Evolutionary conservation across 2,797 vertebrate genomes (phyloP).

Genomic region (Fistularia tabacaria): DNA sequence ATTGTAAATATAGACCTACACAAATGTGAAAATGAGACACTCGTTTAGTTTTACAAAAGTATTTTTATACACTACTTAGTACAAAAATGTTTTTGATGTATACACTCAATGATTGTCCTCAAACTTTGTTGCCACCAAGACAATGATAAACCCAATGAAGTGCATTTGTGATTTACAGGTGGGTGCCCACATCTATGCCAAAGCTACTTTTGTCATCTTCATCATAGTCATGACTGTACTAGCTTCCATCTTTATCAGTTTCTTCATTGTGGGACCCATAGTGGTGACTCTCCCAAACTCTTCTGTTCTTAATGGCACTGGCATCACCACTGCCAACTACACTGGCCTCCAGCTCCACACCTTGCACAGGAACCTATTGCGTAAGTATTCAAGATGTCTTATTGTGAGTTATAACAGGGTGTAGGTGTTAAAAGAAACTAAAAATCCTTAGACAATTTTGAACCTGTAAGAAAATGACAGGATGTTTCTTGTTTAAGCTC

Average conservation of each 20-base stretch:
- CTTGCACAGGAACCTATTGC: slow-evolving; percentile 67
- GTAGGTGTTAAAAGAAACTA: background rate
- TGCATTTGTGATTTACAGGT: slow-evolving; percentile 41
- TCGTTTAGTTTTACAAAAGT: too few species aligned
- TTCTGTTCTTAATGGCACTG: slow-evolving; percentile 42
- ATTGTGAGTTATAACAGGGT: background rate
- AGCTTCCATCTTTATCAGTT: slow-evolving; percentile 71
- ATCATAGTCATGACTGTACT: slow-evolving; percentile 72
- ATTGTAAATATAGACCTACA: too few species aligned
- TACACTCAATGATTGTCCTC: too few species aligned
- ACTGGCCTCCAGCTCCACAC: slow-evolving; percentile 66
- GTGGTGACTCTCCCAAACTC: slow-evolving; percentile 52
- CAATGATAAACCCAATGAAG: too few species aligned
- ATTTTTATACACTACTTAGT: too few species aligned
- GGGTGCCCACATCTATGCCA: slow-evolving; percentile 80
- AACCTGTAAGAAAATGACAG: too few species aligned
- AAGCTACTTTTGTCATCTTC: slow-evolving; percentile 78
- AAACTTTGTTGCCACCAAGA: too few species aligned
- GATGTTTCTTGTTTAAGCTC: too few species aligned
- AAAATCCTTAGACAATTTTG: too few species aligned
- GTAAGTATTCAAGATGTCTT: slow-evolving; percentile 51
- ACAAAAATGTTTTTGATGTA: too few species aligned
- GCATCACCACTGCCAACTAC: slow-evolving; percentile 64
- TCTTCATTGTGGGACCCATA: slow-evolving; percentile 68
- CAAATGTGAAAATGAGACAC: too few species aligned